Base-by-base conservation (phyloP, 2,888 invertebrate genomes). In the Chydorus sphaericus region DNA sequence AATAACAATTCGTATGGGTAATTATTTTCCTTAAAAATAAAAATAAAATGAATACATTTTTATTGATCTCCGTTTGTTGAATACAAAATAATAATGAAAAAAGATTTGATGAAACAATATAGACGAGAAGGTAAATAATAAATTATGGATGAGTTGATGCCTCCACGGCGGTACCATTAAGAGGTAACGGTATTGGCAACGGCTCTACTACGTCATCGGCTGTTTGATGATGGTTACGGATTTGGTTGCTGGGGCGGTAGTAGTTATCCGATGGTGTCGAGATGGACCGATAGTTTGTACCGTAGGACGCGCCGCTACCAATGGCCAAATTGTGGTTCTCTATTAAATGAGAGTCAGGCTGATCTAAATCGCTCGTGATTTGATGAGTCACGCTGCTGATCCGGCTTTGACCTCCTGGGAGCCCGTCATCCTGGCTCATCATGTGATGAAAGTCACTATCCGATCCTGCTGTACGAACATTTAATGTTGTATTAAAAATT, bases 391-490 rank as follows among this genome's bases (percentile, higher is more conserved):
- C 23, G 8, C 26, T 44, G 26, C 18, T 16, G 44, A 44, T 10
- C 4, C 26, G 44, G 44, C 26, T 44, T 28, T 44, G 44, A 2
- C 44, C 44, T n/a, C n/a, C n/a, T n/a, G n/a, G n/a, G n/a, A n/a
- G n/a, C n/a, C n/a, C n/a, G n/a, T n/a, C n/a, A n/a, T n/a, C n/a
- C n/a, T n/a, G n/a, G 44, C 44, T 44, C 44, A 4, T 23, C 44
- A 44, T 44, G 44, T 14, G 10, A 6, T 10, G 10, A 23, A 26
- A 23, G 26, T 44, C 44, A 44, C 44, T 28, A 44, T n/a, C n/a
- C n/a, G n/a, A n/a, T n/a, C 44, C 44, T 44, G 44, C 44, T 44
- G 39, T 16, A 39, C 23, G 44, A 23, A 44, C n/a, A 39, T 39
- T 39, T 8, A 8, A 26, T n/a, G n/a, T n/a, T n/a, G n/a, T n/a